These are phyloP conservation scores for Anarhynchus alexandrinus DNA, from an alignment of 2,113 vertebrate genomes.

Conservation along the genomic window DNA sequence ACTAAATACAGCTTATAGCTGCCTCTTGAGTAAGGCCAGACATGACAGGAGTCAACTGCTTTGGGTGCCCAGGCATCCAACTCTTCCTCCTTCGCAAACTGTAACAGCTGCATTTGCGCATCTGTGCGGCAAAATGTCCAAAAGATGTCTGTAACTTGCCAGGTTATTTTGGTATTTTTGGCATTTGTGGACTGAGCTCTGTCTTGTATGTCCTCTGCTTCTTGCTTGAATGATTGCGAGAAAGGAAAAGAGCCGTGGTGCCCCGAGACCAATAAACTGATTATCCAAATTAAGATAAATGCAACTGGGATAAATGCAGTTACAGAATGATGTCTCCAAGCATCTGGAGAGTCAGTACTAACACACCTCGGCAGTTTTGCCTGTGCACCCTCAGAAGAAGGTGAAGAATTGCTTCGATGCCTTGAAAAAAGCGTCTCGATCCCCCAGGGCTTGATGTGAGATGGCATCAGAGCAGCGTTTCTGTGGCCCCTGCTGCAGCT, in stretches of 20 bases:
- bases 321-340: background rate
- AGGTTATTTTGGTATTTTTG: background rate
- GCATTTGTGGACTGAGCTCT: background rate
- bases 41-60: background rate
- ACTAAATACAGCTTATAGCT: rapidly evolving
- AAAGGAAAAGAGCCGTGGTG: background rate
- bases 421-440: background rate
- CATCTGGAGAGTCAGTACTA: background rate
- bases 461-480: background rate
- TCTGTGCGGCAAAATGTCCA: background rate
- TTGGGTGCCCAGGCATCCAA: background rate
- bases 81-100: background rate
- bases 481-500: rapidly evolving
- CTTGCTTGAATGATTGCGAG: background rate
- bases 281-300: background rate
- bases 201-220: background rate
- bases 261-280: background rate
- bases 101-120: background rate
- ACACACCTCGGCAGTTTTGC: rapidly evolving
- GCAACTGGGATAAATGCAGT: background rate
- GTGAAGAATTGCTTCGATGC: background rate
- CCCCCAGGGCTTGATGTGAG: background rate
- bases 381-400: background rate
- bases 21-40: background rate
- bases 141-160: background rate